A percentile compares a stretch with the other conserved stretches of the same genome.
Evolutionary conservation across 2,797 vertebrate species (phyloP).

Genomic region (Adelosebastes latens): DNA sequence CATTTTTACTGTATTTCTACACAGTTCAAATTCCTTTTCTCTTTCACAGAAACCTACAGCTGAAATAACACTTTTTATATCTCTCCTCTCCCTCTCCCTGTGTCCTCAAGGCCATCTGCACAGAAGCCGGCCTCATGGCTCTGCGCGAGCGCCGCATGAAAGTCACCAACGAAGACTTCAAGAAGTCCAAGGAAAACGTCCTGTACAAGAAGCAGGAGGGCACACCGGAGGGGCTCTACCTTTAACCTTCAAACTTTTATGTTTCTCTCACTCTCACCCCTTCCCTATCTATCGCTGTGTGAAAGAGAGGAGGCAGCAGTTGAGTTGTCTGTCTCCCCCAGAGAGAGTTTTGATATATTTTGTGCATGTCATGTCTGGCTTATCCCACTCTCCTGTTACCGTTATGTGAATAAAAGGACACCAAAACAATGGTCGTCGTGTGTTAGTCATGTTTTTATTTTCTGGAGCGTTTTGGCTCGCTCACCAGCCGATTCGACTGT

Average conservation of each 20-base stretch:
- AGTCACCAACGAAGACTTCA: slow-evolving; percentile 99
- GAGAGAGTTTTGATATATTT: slow-evolving; percentile 78
- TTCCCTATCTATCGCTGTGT: slow-evolving; percentile 28
- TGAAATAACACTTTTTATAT: too few relatives aligned
- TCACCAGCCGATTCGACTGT: too few relatives aligned
- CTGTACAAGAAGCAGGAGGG: slow-evolving; percentile 99
- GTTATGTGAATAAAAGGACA: slow-evolving; percentile 70
- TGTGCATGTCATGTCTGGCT: slow-evolving; percentile 65
- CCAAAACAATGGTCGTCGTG: not conserved
- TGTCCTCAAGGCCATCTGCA: slow-evolving; percentile 92
- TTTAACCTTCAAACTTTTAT: slow-evolving; percentile 76
- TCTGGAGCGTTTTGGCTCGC: not conserved
- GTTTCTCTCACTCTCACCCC: not conserved
- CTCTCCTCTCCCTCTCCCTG: not conserved
- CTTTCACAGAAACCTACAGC: too few relatives aligned
- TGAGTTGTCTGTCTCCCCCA: slow-evolving; percentile 22
- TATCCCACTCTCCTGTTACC: slow-evolving; percentile 60
- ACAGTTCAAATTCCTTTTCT: too few relatives aligned
- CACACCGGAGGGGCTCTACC: slow-evolving; percentile 96
- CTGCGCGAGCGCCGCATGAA: slow-evolving; percentile 96
- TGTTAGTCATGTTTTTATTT: slow-evolving; percentile 18
- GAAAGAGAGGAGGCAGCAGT: slow-evolving; percentile 43
- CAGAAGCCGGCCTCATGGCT: slow-evolving; percentile 97
- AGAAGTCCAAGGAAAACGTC: slow-evolving; percentile 98
- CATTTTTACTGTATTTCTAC: too few relatives aligned